Conservation (phyloP, 2,888 invertebrate genomes). For the Pyrochroa serraticornis region DNA sequence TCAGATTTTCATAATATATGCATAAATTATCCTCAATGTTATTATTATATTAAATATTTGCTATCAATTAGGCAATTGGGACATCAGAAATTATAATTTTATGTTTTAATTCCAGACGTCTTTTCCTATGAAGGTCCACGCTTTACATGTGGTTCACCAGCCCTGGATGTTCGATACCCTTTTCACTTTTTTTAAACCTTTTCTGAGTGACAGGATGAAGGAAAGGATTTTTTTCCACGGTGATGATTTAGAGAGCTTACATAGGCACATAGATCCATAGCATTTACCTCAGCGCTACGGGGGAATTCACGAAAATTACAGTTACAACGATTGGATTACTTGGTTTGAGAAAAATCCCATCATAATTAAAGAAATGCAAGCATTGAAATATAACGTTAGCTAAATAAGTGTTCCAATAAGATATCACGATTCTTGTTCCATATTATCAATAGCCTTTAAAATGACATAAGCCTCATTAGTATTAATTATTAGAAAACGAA, state of each 20-base stretch:
- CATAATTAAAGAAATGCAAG: conserved; percentile 67
- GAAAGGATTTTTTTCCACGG: conserved; percentile 71
- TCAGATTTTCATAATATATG: neutral
- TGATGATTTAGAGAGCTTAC: conserved; percentile 70
- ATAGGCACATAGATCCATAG: conserved; percentile 71
- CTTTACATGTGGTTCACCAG: conserved; percentile 78
- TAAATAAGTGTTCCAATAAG: neutral
- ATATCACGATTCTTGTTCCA: no score
- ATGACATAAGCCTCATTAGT: no score
- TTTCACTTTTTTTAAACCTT: conserved; percentile 76
- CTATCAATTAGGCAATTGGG: no score
- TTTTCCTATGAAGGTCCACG: conserved; percentile 73
- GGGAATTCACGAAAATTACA: conserved; percentile 69
- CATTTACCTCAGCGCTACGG: conserved; percentile 70
- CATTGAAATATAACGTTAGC: conserved; percentile 57
- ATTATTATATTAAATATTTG: no score
- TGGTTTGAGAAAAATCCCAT: conserved; percentile 63
- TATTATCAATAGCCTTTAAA: no score
- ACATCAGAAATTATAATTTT: neutral
- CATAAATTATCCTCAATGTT: no score
- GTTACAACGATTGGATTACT: conserved; percentile 76
- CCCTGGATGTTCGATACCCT: conserved; percentile 81
- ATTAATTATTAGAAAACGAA: no score
- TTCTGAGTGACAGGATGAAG: conserved; percentile 70
- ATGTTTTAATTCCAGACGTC: conserved; percentile 62